These are phyloP conservation scores for Anthopleura sola DNA, from an alignment of 64 coral and sea anemone species.

Conservation along the genomic window DNA sequence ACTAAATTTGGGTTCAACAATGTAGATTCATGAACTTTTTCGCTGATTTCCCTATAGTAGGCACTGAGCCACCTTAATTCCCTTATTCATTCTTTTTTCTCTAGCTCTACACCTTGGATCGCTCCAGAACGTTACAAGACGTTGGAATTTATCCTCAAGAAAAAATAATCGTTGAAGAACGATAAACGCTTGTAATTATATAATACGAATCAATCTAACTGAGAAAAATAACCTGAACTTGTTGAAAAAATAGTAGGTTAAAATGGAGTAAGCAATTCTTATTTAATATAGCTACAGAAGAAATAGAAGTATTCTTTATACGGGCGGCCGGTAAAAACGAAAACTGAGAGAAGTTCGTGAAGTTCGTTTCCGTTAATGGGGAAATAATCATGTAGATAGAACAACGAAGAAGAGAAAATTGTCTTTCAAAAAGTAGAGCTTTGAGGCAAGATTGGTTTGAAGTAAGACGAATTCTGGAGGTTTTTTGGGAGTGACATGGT, in stretches of 20 bases:
- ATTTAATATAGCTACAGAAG: background rate
- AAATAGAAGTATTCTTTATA: background rate
- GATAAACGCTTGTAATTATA: slow-evolving; percentile 15
- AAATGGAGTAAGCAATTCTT: background rate
- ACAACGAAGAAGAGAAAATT: too few relatives aligned
- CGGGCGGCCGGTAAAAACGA: background rate
- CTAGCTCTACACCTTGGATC: slow-evolving; percentile 72
- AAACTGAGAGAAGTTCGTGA: background rate
- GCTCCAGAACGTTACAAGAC: slow-evolving; percentile 57
- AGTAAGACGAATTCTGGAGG: background rate
- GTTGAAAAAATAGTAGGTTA: slow-evolving; percentile 2
- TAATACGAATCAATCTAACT: background rate
- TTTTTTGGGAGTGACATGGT: too few relatives aligned
- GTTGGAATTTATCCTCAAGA: slow-evolving; percentile 94
- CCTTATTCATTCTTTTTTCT: background rate
- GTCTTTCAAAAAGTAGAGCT: background rate
- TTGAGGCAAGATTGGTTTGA: background rate
- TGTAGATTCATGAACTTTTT: too few relatives aligned
- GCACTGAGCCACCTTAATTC: too few relatives aligned
- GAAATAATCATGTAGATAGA: background rate
- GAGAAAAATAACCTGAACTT: background rate
- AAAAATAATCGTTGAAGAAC: slow-evolving; percentile 96
- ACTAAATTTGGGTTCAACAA: too few relatives aligned
- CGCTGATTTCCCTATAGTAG: too few relatives aligned
- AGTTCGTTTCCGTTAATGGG: background rate